These are phyloP conservation scores for Paramisgurnus dabryanus DNA, from an alignment of 2,113 vertebrate genomes.

Conservation along the genomic window DNA sequence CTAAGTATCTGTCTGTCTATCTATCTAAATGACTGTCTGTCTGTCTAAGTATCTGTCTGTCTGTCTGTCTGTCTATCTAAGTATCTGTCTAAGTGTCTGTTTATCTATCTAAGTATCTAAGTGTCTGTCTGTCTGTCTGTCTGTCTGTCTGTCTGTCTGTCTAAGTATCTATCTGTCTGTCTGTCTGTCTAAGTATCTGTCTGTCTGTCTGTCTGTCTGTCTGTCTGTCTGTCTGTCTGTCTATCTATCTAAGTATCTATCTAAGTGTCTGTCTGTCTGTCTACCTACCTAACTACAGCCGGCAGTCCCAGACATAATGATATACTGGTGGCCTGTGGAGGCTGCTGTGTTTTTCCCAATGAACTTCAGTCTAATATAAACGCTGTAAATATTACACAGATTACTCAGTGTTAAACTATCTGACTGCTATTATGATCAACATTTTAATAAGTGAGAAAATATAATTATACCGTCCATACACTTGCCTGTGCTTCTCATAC, in stretches of 20 bases:
- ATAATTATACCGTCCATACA: background rate
- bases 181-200: slow-evolving; percentile 12
- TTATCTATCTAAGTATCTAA: no score
- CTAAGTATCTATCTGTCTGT: background rate
- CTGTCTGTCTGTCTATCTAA: no score
- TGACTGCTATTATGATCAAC: slow-evolving; percentile 26
- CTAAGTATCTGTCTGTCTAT: no score
- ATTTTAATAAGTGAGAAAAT: slow-evolving; percentile 20
- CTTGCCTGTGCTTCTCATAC: background rate
- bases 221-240: no score
- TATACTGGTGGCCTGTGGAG: slow-evolving; percentile 41
- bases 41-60: slow-evolving; percentile 14
- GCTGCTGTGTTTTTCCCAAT: slow-evolving; percentile 9
- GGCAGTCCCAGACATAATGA: slow-evolving; percentile 40
- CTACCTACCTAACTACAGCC: slow-evolving; percentile 44
- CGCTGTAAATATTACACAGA: slow-evolving; percentile 45
- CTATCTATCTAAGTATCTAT: no score
- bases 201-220: no score
- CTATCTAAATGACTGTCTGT: background rate
- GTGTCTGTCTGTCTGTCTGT: no score
- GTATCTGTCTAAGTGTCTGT: no score
- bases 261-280: no score
- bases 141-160: no score
- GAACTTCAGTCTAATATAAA: slow-evolving; percentile 55
- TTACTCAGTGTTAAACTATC: slow-evolving; percentile 26